Base-by-base conservation (phyloP, 2,888 invertebrate genomes). In the Atethmia centrago region DNA sequence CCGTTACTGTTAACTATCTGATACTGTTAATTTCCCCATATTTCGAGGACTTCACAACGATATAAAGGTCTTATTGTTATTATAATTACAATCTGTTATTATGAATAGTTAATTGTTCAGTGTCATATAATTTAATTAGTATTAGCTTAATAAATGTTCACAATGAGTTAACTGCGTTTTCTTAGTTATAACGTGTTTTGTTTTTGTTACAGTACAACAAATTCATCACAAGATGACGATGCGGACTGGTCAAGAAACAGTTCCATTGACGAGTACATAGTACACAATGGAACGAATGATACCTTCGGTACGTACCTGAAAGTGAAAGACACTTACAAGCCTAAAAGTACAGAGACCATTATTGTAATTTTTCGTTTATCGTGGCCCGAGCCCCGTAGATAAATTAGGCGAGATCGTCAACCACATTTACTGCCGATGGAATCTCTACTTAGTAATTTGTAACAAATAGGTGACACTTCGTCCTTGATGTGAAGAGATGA, bases 161-260 rank as follows among this genome's bases (percentile, higher is more conserved):
- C 51, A 42, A n/a, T 10, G 3, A 19, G 3, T 31, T 49, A 42
- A 64, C 28, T 63, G n/a, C 40, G 14, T n/a, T 10, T 51, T 45
- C 25, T 58, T 49, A 67, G 62, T 73, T 62, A 19, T 21, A 75
- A 62, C 4, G 66, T 40, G 68, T 70, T 71, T 80, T 71, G n/a
- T 25, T 75, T 86, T 93, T 92, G 88, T 95, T 95, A 36, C 92
- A 96, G 96, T 83, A 87, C 94, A 72, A 89, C 94, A 71, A 94
- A 90, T 85, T 88, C 94, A 28, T 88, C 93, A 53, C 94, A 94
- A 90, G 96, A 96, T 61, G 95, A 96, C 74, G 95, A 96, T 63
- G 84, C 95, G 28, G 95, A 95, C 73, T 96, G 95, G 96, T 62
- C 93, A n/a, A 90, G 90, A 79, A 95, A 94, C 80, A 64, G 90